Conservation (phyloP, 2,113 vertebrate species). For the Neodontobutis hainanensis region DNA sequence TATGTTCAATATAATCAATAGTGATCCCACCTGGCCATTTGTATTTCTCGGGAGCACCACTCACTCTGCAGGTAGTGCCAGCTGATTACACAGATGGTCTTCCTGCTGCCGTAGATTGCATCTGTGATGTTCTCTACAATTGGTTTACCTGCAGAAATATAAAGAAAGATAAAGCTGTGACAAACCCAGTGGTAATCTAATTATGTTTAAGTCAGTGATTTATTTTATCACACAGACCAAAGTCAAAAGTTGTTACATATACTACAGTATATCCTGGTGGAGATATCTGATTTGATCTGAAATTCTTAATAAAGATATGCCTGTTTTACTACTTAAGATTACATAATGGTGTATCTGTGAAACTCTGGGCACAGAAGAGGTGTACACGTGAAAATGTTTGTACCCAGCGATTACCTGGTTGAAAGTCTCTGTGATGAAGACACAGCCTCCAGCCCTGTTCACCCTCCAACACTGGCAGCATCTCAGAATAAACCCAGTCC, state of each 20-base stretch:
- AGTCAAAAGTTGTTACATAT: too few relatives aligned
- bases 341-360: too few relatives aligned
- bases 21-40: conserved; percentile 69
- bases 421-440: conserved; percentile 73
- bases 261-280: too few relatives aligned
- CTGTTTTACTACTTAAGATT: too few relatives aligned
- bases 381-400: too few relatives aligned
- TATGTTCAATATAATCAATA: neutral
- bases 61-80: conserved; percentile 75
- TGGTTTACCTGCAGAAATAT: conserved; percentile 56
- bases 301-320: too few relatives aligned
- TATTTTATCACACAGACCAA: too few relatives aligned
- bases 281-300: too few relatives aligned
- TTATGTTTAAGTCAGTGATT: too few relatives aligned
- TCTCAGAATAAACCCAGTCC: conserved; percentile 62
- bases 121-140: conserved; percentile 81
- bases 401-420: conserved; percentile 54
- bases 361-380: too few relatives aligned
- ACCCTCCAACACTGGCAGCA: conserved; percentile 66
- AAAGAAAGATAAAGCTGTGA: too few relatives aligned
- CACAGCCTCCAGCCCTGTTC: conserved; percentile 70
- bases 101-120: conserved; percentile 78
- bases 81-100: conserved; percentile 81
- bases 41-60: conserved; percentile 82
- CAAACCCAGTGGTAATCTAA: too few relatives aligned